Conservation (phyloP, 2,113 vertebrate species). For the Symphodus melops region DNA sequence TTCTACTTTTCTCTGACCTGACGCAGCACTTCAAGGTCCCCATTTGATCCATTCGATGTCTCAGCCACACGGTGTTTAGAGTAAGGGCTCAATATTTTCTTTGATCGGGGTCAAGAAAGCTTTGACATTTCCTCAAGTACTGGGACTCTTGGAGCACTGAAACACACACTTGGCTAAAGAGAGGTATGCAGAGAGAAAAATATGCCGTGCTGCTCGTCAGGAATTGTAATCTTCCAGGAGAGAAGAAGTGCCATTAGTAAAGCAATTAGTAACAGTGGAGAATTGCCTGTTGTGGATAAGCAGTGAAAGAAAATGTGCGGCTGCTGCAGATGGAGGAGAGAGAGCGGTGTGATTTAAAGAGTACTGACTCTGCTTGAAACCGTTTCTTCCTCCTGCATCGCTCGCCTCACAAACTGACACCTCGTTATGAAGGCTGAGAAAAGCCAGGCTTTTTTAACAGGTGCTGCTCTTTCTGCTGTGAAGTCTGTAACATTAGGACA, state of each 20-base stretch:
- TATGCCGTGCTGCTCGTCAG: conserved; percentile 3
- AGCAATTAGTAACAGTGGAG: conserved; percentile 26
- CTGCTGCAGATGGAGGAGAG: conserved; percentile 16
- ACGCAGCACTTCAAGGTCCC: conserved; percentile 10
- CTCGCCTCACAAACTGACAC: not conserved
- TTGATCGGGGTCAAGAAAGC: not conserved
- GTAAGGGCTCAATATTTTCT: conserved; percentile 5
- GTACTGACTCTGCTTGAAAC: not conserved
- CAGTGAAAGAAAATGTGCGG: conserved; percentile 29
- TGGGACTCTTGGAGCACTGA: not conserved
- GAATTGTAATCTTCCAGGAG: conserved; percentile 22
- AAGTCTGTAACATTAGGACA: not conserved
- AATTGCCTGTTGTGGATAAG: conserved; percentile 26
- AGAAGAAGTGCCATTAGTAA: conserved; percentile 22
- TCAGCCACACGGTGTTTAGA: not conserved
- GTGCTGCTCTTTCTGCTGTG: not conserved
- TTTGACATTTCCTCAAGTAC: not conserved
- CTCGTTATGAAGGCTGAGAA: not conserved
- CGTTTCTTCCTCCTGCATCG: not conserved
- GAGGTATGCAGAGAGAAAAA: conserved; percentile 1
- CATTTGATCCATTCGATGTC: not conserved
- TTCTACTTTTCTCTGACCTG: not conserved
- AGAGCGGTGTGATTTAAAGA: not conserved
- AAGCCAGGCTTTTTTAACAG: not conserved
- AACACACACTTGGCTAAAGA: not conserved